Evolutionary conservation across 2,888 invertebrate species (phyloP).

Genomic region (Lycaena phlaeas): DNA sequence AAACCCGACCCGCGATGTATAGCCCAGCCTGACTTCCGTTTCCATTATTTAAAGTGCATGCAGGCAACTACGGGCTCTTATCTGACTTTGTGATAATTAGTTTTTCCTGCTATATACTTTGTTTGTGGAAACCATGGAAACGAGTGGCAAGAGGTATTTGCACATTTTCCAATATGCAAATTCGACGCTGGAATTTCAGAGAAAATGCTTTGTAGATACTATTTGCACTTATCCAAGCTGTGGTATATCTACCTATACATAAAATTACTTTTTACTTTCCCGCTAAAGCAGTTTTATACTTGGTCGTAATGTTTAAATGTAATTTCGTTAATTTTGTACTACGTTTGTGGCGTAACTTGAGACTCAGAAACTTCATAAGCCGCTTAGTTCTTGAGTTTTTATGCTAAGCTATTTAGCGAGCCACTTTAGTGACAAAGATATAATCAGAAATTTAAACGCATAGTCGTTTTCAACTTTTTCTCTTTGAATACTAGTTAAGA

Average conservation of each 20-base stretch:
- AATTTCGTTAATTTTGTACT: no score
- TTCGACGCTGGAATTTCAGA: no score
- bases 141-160: no score
- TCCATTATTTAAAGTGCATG: conserved; percentile 16
- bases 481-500: no score
- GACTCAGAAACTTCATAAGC: conserved; percentile 2
- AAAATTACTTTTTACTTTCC: no score
- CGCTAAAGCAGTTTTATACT: no score
- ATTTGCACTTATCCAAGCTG: no score
- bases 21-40: conserved; percentile 15
- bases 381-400: conserved; percentile 3
- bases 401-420: not conserved
- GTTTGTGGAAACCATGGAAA: not conserved
- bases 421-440: not conserved
- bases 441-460: conserved; percentile 1
- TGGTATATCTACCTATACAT: no score
- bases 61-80: conserved; percentile 14
- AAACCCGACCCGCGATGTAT: conserved; percentile 13
- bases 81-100: conserved; percentile 12
- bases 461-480: not conserved
- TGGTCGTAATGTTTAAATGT: no score
- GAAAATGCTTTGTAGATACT: no score
- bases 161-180: no score
- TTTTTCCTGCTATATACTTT: conserved; percentile 8
- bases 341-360: not conserved